Evolutionary conservation across 2,797 vertebrate genomes (phyloP).

Genomic region (Galago senegalensis): DNA sequence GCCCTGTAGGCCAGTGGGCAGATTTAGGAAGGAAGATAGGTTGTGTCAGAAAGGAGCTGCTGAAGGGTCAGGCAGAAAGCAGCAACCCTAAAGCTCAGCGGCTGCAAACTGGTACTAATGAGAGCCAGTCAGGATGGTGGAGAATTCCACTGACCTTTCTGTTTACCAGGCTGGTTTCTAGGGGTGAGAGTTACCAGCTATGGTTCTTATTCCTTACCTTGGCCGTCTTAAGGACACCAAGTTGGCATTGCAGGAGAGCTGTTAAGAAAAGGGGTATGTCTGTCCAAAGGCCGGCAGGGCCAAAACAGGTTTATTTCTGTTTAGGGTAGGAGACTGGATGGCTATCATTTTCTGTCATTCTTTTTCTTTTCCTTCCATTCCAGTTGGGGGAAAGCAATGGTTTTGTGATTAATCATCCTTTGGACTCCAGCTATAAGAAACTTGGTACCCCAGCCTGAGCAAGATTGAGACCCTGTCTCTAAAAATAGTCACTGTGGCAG

Average conservation of each 20-base stretch:
- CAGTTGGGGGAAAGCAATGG: not conserved
- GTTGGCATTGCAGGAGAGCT: not conserved
- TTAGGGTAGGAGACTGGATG: not conserved
- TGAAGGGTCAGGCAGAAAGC: not conserved
- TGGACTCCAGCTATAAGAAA: conserved; percentile 10
- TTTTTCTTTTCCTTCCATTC: not conserved
- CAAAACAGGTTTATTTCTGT: not conserved
- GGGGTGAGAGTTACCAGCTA: too few relatives aligned
- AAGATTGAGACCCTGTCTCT: too few relatives aligned
- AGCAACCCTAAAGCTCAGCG: not conserved
- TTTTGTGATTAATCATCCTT: conserved; percentile 6
- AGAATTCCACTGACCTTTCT: not conserved
- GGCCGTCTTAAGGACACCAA: not conserved
- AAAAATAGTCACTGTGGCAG: too few relatives aligned
- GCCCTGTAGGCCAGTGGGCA: not conserved
- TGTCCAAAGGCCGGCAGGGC: not conserved
- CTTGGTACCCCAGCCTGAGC: not conserved
- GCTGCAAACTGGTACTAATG: not conserved
- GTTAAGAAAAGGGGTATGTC: not conserved
- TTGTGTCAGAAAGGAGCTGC: not conserved
- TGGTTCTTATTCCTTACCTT: not conserved
- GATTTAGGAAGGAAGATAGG: not conserved
- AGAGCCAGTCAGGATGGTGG: not conserved
- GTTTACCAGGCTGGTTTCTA: not conserved
- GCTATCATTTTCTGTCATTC: not conserved